Percentiles rank a stretch among this genome's conserved stretches.
phyloP scores from a whole-genome alignment of 2,797 vertebrate species.

The Melanotaenia boesemani region DNA sequence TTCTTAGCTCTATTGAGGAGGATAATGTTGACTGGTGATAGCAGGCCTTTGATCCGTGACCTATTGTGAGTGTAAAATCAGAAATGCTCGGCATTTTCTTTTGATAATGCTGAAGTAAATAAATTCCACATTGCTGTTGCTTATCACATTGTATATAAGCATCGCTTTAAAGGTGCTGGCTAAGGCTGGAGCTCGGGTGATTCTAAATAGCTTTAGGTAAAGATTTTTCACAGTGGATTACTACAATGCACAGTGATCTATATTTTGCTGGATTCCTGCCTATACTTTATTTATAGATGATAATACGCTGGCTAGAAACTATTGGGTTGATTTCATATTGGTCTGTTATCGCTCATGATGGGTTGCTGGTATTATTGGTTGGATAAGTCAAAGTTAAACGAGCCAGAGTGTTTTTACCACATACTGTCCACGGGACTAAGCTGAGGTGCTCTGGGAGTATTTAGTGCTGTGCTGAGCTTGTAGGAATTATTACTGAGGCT shows the following conservation, averaged over 20 bases:
- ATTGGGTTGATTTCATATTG: slow-evolving; percentile 22
- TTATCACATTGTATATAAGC: slow-evolving; percentile 57
- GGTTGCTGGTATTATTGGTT: slow-evolving; percentile 52
- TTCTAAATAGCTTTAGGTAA: slow-evolving; percentile 48
- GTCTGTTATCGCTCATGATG: slow-evolving; percentile 24
- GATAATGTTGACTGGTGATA: slow-evolving; percentile 75
- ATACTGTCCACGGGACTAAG: slow-evolving; percentile 64
- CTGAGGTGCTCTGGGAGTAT: slow-evolving; percentile 72
- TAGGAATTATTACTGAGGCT: slow-evolving; percentile 70
- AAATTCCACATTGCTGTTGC: slow-evolving; percentile 62
- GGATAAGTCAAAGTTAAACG: slow-evolving; percentile 60
- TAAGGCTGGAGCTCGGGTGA: slow-evolving; percentile 46
- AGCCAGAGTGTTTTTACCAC: slow-evolving; percentile 65
- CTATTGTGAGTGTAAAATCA: slow-evolving; percentile 77
- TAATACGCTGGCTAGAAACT: slow-evolving; percentile 32
- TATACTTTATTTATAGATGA: slow-evolving; percentile 59
- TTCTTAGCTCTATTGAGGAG: slow-evolving; percentile 61
- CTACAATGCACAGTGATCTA: slow-evolving; percentile 35
- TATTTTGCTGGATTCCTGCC: slow-evolving; percentile 36
- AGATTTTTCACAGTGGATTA: slow-evolving; percentile 63
- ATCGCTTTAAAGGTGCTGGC: slow-evolving; percentile 63
- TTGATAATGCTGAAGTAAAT: slow-evolving; percentile 66
- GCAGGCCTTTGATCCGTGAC: slow-evolving; percentile 77
- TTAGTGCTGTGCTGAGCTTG: slow-evolving; percentile 71
- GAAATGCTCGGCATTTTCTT: slow-evolving; percentile 68